Percentiles rank a stretch among this genome's conserved stretches.
phyloP scores from a whole-genome alignment of 2,888 invertebrate species.

The Perithous albicinctus region DNA sequence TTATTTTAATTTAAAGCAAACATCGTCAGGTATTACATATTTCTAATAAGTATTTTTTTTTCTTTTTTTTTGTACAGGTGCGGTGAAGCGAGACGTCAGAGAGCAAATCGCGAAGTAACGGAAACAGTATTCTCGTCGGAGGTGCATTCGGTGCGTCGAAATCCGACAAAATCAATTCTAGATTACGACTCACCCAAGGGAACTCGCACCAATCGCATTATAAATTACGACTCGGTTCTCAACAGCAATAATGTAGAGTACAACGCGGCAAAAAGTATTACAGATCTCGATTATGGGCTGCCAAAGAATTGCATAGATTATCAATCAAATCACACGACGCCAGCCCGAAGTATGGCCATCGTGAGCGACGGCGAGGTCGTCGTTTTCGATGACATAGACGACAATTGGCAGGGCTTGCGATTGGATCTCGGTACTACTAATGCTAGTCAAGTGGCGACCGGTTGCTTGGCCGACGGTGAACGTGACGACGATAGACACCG shows the following conservation, averaged over 20 bases:
- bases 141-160: constrained; percentile 87
- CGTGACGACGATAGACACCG: constrained; percentile 62
- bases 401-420: constrained; percentile 90
- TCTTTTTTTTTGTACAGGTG: constrained; percentile 77
- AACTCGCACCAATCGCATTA: constrained; percentile 78
- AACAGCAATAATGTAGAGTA: constrained; percentile 84
- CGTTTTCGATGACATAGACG: constrained; percentile 94
- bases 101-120: constrained; percentile 86
- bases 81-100: constrained; percentile 83
- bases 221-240: constrained; percentile 82
- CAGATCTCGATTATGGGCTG: constrained; percentile 83
- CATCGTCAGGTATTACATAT: constrained; percentile 70
- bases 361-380: constrained; percentile 92
- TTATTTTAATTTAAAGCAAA: neutral
- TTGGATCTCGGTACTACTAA: constrained; percentile 79
- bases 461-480: constrained; percentile 75
- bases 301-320: constrained; percentile 83
- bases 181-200: constrained; percentile 83
- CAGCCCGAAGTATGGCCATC: constrained; percentile 83
- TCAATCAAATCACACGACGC: constrained; percentile 82
- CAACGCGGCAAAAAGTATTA: constrained; percentile 81
- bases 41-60: neutral
- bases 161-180: constrained; percentile 82
- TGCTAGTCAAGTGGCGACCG: constrained; percentile 71
- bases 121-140: constrained; percentile 88